Base-by-base conservation (phyloP, 2,113 vertebrate species). In the Holacanthus passer region DNA sequence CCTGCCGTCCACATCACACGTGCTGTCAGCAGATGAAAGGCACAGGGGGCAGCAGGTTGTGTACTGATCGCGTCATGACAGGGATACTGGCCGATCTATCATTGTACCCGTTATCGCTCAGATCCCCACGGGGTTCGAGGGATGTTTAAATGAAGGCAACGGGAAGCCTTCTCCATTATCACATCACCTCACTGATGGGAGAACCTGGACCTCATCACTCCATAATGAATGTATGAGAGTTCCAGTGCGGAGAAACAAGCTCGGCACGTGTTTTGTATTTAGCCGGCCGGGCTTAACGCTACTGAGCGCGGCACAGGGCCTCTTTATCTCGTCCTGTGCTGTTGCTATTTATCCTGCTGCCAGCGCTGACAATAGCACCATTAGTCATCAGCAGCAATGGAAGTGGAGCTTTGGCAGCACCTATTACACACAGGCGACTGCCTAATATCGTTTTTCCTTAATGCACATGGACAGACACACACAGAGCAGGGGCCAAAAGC, bases 331-430 rank as follows among this genome's bases (percentile, higher is more conserved):
- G 32, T 88, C 43, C 83, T 71, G 84, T 73, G 80, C 89, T 91
- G 89, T 82, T 60, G 87, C 93, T 94, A 94, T 95, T 95, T 93
- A 95, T 94, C 92, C 93, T 93, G 85, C 94, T 93, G 93, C 90
- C 94, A 93, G 52, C 41, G 62, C 89, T 84, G 91, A 92, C 90
- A 90, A 89, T 83, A 81, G 85, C 77, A 79, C 93, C 90, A 94
- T 95, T 95, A 94, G 89, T 94, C 93, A 94, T 92, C 86, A 82
- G 87, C 76, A 65, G 83, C 65, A 77, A 53, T 27, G 24, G 77
- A 68, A 73, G 37, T 52, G 20, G 68, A 5, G 77, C 79, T 73
- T 62, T 88, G 88, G 88, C 88, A 91, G 87, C 73, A 82, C 70
- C 82, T 77, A 89, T 87, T 90, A 92, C 81, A 88, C 67, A 56